phyloP scores from a whole-genome alignment of 1,140 invertebrate genomes.

The Drosophila miranda region DNA sequence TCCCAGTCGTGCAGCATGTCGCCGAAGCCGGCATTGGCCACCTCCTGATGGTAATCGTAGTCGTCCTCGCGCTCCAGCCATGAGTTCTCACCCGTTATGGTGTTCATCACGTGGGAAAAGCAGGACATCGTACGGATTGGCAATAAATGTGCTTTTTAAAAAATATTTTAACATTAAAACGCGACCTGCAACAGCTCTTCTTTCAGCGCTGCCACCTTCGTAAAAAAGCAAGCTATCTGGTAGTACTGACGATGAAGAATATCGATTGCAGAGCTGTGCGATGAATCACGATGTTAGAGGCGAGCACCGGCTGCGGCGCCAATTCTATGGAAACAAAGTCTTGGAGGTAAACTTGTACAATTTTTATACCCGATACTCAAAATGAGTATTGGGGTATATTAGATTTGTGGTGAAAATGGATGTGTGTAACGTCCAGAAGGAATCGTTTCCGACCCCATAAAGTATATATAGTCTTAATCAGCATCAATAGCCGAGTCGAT shows the following conservation, averaged over 20 bases:
- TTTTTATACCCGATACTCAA: too few relatives aligned
- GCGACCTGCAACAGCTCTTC: constrained; percentile 3
- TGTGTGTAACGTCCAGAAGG: too few relatives aligned
- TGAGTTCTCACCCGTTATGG: constrained; percentile 89
- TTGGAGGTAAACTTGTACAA: background rate
- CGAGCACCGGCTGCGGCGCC: background rate
- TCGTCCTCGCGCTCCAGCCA: constrained; percentile 92
- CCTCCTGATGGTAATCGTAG: constrained; percentile 92
- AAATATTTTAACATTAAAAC: constrained; percentile 26
- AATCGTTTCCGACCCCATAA: too few relatives aligned
- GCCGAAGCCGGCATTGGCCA: constrained; percentile 95
- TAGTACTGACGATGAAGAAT: background rate
- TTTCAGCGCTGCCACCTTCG: background rate
- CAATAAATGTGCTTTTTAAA: constrained; percentile 17
- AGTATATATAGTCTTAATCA: too few relatives aligned
- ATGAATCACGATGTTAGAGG: background rate
- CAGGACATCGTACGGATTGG: constrained; percentile 48
- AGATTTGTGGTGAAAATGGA: too few relatives aligned
- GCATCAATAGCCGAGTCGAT: too few relatives aligned
- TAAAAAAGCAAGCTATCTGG: background rate
- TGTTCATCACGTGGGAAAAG: constrained; percentile 85
- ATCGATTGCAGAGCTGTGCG: background rate
- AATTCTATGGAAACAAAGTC: background rate
- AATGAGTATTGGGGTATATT: too few relatives aligned
- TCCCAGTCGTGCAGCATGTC: constrained; percentile 98